phyloP scores from a whole-genome alignment of 2,113 vertebrate genomes.

The Nerophis ophidion region DNA sequence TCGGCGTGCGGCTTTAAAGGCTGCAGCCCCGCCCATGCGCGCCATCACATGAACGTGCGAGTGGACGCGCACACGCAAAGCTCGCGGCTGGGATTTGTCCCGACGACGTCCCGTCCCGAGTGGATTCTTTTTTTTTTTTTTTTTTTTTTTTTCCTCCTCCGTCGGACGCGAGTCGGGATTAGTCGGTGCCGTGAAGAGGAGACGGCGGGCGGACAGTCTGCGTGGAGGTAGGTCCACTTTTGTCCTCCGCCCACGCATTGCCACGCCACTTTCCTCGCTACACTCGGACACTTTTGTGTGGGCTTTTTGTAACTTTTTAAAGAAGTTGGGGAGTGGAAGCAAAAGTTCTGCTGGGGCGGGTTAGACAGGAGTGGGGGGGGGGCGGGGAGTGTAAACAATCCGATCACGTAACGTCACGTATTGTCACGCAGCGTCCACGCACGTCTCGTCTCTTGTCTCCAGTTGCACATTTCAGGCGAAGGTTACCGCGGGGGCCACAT shows the following conservation, averaged over 20 bases:
- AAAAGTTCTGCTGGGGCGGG: constrained; percentile 38
- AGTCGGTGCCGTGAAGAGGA: neutral
- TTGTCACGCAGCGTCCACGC: neutral
- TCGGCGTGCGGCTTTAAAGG: constrained; percentile 65
- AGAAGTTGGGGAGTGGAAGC: neutral
- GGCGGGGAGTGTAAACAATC: constrained; percentile 58
- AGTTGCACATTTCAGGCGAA: no score
- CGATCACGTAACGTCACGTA: constrained; percentile 15
- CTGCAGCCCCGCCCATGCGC: constrained; percentile 63
- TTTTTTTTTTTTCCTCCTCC: constrained; percentile 10
- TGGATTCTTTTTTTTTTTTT: constrained; percentile 1
- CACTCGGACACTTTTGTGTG: neutral
- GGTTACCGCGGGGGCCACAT: constrained; percentile 46
- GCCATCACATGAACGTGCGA: constrained; percentile 64
- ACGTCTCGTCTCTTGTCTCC: no score
- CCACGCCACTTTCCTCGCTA: neutral
- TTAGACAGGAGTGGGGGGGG: neutral
- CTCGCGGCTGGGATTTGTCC: constrained; percentile 34
- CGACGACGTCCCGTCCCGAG: neutral
- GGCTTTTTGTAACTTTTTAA: neutral
- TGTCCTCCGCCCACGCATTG: neutral
- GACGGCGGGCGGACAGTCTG: constrained; percentile 46
- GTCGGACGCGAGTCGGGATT: neutral
- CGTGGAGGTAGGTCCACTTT: constrained; percentile 54
- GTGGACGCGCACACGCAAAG: constrained; percentile 51